Conservation (phyloP, 2,113 vertebrate genomes). For the Neomonachus schauinslandi region DNA sequence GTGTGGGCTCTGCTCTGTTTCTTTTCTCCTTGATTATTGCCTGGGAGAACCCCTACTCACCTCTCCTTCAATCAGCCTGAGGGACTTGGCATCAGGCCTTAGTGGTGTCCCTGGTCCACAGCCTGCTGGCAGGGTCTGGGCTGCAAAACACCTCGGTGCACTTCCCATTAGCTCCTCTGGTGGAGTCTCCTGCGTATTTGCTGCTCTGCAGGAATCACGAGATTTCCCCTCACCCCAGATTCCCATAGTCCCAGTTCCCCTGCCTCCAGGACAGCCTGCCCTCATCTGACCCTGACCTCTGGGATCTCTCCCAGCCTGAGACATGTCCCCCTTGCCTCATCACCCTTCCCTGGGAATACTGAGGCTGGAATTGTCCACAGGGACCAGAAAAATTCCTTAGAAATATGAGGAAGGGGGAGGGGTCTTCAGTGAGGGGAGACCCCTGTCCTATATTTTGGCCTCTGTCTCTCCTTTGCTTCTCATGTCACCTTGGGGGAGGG, state of each 20-base stretch:
- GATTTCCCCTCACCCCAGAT: neutral
- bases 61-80: neutral
- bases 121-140: neutral
- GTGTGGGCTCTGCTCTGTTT: neutral
- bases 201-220: neutral
- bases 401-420: slow-evolving; percentile 25
- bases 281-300: slow-evolving; percentile 38
- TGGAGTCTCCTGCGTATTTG: neutral
- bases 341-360: slow-evolving; percentile 52
- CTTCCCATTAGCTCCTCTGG: neutral
- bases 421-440: neutral
- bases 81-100: neutral
- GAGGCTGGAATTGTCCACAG: neutral
- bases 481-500: slow-evolving; percentile 19
- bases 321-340: slow-evolving; percentile 34
- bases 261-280: slow-evolving; percentile 1
- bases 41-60: neutral
- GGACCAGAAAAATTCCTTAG: slow-evolving; percentile 39
- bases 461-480: slow-evolving; percentile 13
- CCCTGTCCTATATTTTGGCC: neutral
- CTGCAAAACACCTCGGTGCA: neutral
- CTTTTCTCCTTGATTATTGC: neutral
- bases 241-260: neutral
- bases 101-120: neutral
- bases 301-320: slow-evolving; percentile 49